Percentiles rank a stretch among this genome's conserved stretches.
phyloP scores from a whole-genome alignment of 2,797 vertebrate species.

The Sus cebifrons region DNA sequence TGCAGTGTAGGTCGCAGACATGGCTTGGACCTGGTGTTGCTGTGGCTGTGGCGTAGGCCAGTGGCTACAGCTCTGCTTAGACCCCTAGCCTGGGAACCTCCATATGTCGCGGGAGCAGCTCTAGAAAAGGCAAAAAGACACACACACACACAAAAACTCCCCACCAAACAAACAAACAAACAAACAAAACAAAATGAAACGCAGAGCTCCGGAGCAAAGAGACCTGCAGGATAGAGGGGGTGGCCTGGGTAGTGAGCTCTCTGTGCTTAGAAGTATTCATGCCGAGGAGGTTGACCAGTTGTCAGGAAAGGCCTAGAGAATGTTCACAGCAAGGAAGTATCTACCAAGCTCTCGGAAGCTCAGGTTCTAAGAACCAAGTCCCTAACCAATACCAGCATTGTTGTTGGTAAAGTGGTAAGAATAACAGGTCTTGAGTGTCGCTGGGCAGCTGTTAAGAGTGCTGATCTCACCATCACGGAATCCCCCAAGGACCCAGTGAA shows the following conservation, averaged over 20 bases:
- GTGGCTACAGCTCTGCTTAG: too few species aligned
- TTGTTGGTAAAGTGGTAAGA: accelerated
- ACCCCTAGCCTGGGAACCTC: too few species aligned
- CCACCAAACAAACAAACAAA: too few species aligned
- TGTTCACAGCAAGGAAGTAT: background rate
- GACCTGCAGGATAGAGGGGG: background rate
- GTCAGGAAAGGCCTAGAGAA: background rate
- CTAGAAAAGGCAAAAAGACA: too few species aligned
- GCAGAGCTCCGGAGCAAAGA: background rate
- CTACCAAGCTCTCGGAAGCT: background rate
- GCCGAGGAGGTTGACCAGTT: background rate
- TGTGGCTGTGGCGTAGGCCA: too few species aligned
- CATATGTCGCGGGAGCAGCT: too few species aligned
- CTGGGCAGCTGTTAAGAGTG: background rate
- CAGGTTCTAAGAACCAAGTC: background rate
- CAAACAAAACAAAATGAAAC: too few species aligned
- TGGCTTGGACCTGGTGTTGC: too few species aligned
- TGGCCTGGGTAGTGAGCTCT: background rate
- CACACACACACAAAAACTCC: too few species aligned
- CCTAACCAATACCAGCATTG: accelerated
- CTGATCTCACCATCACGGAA: background rate
- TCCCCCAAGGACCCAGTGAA: background rate
- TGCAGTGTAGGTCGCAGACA: too few species aligned
- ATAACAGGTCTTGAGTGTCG: accelerated
- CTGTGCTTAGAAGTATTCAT: background rate